Evolutionary conservation across 2,113 vertebrate species (phyloP).

Genomic region (Orycteropus afer): DNA sequence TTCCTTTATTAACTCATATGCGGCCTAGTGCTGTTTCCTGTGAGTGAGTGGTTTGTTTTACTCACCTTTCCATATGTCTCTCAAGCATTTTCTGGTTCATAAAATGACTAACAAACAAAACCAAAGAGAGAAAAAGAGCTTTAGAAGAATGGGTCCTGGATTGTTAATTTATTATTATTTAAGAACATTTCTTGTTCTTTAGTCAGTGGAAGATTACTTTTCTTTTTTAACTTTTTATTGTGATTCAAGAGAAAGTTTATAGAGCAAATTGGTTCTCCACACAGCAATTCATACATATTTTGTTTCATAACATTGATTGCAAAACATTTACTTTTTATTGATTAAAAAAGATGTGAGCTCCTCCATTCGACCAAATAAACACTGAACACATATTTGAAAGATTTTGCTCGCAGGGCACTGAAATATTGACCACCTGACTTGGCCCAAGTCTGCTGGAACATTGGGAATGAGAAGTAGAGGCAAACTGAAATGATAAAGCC

Average conservation of each 20-base stretch:
- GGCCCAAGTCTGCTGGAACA: background rate
- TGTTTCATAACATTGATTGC: no score
- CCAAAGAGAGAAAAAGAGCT: background rate
- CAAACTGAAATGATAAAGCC: background rate
- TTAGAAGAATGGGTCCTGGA: background rate
- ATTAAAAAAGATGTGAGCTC: background rate
- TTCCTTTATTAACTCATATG: background rate
- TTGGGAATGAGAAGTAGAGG: background rate
- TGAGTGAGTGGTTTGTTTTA: conserved; percentile 4
- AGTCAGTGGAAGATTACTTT: background rate
- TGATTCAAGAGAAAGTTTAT: no score
- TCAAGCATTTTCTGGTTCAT: background rate
- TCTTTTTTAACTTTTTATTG: background rate
- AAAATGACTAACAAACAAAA: conserved; percentile 33
- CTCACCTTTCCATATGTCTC: background rate
- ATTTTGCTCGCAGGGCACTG: background rate
- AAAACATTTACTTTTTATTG: background rate
- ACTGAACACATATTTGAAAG: background rate
- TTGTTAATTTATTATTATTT: background rate
- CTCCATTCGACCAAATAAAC: background rate
- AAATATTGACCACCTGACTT: background rate
- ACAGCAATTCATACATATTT: no score
- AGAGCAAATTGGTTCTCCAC: no score
- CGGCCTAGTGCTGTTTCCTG: background rate
- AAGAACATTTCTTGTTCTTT: conserved; percentile 17